Percentiles rank a stretch among this genome's conserved stretches.
Conservation (phyloP, 2,797 vertebrate genomes). For the Decapterus maruadsi region DNA sequence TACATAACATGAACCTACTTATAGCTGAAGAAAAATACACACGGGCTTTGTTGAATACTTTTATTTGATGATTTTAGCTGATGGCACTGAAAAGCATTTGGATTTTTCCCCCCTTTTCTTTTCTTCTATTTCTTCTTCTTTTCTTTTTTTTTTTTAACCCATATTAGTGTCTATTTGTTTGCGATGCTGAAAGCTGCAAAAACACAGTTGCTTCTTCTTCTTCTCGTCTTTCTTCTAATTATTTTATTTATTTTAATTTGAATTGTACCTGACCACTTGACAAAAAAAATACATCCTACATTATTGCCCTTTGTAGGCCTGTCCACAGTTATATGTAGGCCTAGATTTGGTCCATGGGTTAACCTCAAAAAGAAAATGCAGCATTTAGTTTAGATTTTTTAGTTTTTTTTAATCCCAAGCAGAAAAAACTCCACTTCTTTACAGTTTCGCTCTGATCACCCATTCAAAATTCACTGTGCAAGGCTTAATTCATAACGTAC, state of each 20-base stretch:
- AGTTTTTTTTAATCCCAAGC: too few relatives aligned
- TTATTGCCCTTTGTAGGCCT: not conserved
- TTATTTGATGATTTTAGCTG: not conserved
- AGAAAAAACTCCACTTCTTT: not conserved
- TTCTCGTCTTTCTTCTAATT: too few relatives aligned
- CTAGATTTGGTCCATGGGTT: not conserved
- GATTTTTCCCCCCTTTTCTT: not conserved
- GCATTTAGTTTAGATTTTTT: constrained; percentile 10
- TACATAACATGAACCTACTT: not conserved
- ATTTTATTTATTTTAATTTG: not conserved
- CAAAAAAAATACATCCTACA: not conserved
- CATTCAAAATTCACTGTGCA: not conserved
- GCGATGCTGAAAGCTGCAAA: not conserved
- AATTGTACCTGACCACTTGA: fast-evolving
- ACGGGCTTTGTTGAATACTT: not conserved
- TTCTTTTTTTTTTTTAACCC: not conserved
- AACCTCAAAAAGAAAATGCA: constrained; percentile 13
- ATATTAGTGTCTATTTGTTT: not conserved
- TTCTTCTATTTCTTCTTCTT: not conserved
- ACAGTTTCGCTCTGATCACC: not conserved
- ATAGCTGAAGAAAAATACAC: not conserved
- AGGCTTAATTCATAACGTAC: not conserved
- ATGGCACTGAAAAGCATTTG: not conserved
- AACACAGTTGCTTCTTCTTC: fast-evolving
- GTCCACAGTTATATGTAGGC: constrained; percentile 2